phyloP scores from a whole-genome alignment of 2,797 vertebrate genomes.

The Sciurus vulgaris region DNA sequence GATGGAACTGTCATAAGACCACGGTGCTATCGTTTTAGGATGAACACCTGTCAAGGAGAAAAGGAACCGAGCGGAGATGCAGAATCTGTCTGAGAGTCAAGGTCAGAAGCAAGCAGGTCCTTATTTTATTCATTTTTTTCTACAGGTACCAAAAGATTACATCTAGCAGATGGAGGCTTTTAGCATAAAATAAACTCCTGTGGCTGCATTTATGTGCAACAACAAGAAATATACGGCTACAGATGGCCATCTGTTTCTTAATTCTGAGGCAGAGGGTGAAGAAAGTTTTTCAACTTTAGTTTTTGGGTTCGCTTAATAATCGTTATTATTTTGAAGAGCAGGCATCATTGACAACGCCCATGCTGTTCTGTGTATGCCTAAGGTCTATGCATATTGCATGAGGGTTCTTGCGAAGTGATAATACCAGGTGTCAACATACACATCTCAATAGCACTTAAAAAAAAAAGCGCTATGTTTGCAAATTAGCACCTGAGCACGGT shows the following conservation, averaged over 20 bases:
- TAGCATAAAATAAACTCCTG: slow-evolving; percentile 85
- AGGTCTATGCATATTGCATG: slow-evolving; percentile 35
- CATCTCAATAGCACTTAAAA: slow-evolving; percentile 63
- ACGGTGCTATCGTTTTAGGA: slow-evolving; percentile 71
- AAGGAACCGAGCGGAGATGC: not conserved
- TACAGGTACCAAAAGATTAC: slow-evolving; percentile 80
- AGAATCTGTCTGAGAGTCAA: slow-evolving; percentile 72
- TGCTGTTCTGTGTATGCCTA: not conserved
- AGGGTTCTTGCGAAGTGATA: slow-evolving; percentile 49
- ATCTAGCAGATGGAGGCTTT: slow-evolving; percentile 86
- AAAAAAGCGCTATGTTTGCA: slow-evolving; percentile 78
- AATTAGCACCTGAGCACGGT: slow-evolving; percentile 80
- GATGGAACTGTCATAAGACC: slow-evolving; percentile 71
- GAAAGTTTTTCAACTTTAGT: slow-evolving; percentile 74
- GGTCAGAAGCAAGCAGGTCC: slow-evolving; percentile 78
- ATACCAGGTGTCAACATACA: slow-evolving; percentile 67
- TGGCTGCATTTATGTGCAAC: slow-evolving; percentile 76
- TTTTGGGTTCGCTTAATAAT: slow-evolving; percentile 66
- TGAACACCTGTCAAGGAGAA: slow-evolving; percentile 67
- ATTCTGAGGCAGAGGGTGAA: slow-evolving; percentile 84
- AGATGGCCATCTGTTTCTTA: slow-evolving; percentile 86
- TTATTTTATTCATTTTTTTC: slow-evolving; percentile 83
- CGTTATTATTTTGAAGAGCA: slow-evolving; percentile 73
- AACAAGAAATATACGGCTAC: slow-evolving; percentile 74
- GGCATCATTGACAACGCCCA: slow-evolving; percentile 65